phyloP scores from a whole-genome alignment of 2,113 vertebrate genomes.

The Phrynosoma platyrhinos region DNA sequence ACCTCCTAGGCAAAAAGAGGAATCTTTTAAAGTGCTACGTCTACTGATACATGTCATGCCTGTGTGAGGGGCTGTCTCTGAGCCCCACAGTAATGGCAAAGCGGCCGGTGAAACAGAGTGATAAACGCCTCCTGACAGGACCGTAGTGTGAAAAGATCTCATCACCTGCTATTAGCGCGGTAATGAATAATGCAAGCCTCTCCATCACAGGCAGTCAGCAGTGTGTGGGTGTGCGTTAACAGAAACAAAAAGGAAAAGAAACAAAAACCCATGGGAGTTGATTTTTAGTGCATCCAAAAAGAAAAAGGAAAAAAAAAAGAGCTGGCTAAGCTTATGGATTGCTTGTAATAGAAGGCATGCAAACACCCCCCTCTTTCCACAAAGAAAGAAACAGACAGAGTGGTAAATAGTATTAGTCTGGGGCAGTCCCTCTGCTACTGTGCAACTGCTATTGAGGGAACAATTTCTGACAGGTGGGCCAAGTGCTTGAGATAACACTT shows the following conservation, averaged over 20 bases:
- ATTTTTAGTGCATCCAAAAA: slow-evolving; percentile 59
- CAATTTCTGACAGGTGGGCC: no score
- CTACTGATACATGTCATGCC: slow-evolving; percentile 72
- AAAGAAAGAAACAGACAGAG: not conserved
- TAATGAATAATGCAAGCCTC: slow-evolving; percentile 85
- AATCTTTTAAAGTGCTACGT: slow-evolving; percentile 79
- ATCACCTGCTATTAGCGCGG: slow-evolving; percentile 79
- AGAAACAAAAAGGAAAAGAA: slow-evolving; percentile 36
- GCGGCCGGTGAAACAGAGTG: slow-evolving; percentile 81
- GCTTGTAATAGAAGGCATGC: not conserved
- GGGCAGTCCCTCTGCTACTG: not conserved
- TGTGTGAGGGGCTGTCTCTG: slow-evolving; percentile 63
- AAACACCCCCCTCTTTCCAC: not conserved
- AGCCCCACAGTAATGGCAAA: slow-evolving; percentile 71
- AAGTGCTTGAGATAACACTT: no score
- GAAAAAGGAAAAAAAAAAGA: not conserved
- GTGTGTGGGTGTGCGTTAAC: slow-evolving; percentile 29
- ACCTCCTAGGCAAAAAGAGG: slow-evolving; percentile 82
- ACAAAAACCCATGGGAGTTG: slow-evolving; percentile 37
- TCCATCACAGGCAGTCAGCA: slow-evolving; percentile 67
- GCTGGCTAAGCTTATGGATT: slow-evolving; percentile 4
- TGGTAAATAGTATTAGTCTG: not conserved
- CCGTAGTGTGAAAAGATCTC: slow-evolving; percentile 78
- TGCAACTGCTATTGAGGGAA: not conserved
- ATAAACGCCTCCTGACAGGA: slow-evolving; percentile 85